phyloP scores from a whole-genome alignment of 2,113 vertebrate species.

The Bos indicus region DNA sequence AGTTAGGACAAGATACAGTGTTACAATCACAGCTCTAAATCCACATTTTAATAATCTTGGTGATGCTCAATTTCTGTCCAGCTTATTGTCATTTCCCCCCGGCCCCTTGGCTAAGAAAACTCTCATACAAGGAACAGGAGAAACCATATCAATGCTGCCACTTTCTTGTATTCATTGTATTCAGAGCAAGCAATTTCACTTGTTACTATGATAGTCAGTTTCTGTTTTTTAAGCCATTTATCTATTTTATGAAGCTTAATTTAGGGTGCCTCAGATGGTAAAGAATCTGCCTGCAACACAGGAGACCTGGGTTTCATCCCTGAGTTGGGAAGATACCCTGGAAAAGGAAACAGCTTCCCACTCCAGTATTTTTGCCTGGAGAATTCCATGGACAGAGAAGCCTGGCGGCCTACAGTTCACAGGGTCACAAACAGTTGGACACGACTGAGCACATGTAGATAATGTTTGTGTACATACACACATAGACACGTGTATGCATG shows the following conservation, averaged over 20 bases:
- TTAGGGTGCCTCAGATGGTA: neutral
- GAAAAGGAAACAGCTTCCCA: neutral
- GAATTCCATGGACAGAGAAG: neutral
- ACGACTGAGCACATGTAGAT: neutral
- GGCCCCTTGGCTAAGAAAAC: neutral
- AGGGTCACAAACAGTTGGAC: neutral
- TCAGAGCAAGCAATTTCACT: neutral
- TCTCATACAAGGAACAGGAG: neutral
- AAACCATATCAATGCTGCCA: neutral
- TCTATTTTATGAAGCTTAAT: neutral
- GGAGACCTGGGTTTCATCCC: neutral
- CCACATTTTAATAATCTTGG: neutral
- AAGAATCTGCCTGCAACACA: neutral
- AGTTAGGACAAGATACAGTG: neutral
- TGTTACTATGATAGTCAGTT: neutral
- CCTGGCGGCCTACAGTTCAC: neutral
- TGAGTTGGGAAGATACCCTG: neutral
- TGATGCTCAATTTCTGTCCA: neutral
- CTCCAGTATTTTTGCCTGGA: neutral
- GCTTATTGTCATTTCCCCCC: accelerated
- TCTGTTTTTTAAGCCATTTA: neutral
- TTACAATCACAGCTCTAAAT: neutral
- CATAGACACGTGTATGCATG: neutral
- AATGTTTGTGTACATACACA: neutral
- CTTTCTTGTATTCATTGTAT: neutral